Evolutionary conservation across 2,888 invertebrate species (phyloP).

Genomic region (Acleris laterana): DNA sequence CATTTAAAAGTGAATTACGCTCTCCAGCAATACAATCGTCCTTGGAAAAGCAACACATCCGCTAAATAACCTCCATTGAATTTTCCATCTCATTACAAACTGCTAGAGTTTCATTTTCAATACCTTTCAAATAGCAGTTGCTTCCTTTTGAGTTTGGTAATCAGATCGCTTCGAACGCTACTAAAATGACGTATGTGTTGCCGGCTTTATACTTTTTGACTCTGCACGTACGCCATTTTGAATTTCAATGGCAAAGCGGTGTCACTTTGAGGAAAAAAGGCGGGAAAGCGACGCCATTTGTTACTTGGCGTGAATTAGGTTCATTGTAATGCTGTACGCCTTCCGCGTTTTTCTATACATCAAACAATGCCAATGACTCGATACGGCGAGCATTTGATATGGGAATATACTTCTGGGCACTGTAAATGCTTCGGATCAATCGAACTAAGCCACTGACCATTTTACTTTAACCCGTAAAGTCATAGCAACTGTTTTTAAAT

Average conservation of each 20-base stretch:
- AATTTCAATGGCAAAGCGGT: constrained; percentile 3
- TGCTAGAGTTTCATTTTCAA: too few relatives aligned
- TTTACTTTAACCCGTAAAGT: too few relatives aligned
- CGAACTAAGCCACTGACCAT: too few relatives aligned
- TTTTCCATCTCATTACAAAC: too few relatives aligned
- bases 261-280: constrained; percentile 9
- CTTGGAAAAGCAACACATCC: too few relatives aligned
- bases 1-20: constrained; percentile 36
- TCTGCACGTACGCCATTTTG: background rate
- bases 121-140: too few relatives aligned
- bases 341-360: background rate
- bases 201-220: background rate
- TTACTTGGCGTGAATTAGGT: constrained; percentile 16
- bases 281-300: constrained; percentile 25
- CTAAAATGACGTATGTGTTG: background rate
- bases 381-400: background rate
- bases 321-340: constrained; percentile 4
- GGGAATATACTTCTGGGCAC: background rate
- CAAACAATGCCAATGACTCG: too few relatives aligned
- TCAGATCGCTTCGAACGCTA: too few relatives aligned
- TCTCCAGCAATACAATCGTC: background rate
- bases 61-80: too few relatives aligned
- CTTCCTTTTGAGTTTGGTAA: too few relatives aligned
- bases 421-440: background rate
- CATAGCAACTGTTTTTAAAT: too few relatives aligned